phyloP scores from a whole-genome alignment of 2,888 invertebrate species.

The Andrena camellia region DNA sequence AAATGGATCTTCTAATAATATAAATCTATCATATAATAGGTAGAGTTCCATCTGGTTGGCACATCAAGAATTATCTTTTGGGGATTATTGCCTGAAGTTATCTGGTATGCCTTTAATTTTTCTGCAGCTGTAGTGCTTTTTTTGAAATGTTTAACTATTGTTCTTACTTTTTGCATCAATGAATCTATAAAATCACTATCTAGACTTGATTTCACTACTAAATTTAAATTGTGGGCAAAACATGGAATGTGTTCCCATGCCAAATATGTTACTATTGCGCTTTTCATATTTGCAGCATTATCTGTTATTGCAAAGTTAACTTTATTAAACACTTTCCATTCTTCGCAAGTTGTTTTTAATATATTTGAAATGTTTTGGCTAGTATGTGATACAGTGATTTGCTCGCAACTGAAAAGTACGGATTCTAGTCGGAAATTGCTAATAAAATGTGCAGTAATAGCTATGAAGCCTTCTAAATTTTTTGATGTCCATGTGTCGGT shows the following conservation, averaged over 20 bases:
- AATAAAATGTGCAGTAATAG: too few relatives aligned
- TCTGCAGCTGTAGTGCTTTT: conserved; percentile 15
- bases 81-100: not conserved
- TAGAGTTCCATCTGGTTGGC: conserved; percentile 6
- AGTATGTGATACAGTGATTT: too few relatives aligned
- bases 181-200: not conserved
- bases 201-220: not conserved
- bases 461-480: too few relatives aligned
- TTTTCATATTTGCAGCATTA: too few relatives aligned
- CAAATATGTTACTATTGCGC: too few relatives aligned
- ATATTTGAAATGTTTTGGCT: not conserved
- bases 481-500: too few relatives aligned
- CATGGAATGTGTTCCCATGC: too few relatives aligned
- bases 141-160: conserved; percentile 1
- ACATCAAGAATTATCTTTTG: conserved; percentile 7
- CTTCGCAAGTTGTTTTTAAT: not conserved
- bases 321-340: not conserved
- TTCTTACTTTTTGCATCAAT: not conserved
- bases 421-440: too few relatives aligned
- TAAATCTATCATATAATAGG: conserved; percentile 11
- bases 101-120: conserved; percentile 5
- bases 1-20: conserved; percentile 12
- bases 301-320: too few relatives aligned
- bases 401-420: too few relatives aligned
- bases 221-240: conserved; percentile 1